Conservation (phyloP, 1,140 invertebrate genomes). For the Drosophila asahinai region DNA sequence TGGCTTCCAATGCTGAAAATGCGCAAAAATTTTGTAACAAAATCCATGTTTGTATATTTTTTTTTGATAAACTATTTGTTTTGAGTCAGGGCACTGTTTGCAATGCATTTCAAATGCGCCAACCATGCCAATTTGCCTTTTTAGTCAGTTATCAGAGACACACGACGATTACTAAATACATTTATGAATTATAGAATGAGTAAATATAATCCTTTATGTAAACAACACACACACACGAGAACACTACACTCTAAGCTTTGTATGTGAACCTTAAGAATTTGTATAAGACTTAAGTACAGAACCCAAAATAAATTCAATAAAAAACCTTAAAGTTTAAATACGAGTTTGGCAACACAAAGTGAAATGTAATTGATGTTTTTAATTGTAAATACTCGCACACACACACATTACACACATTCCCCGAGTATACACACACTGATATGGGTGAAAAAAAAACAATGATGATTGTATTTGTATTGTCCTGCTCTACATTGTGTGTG, state of each 20-base stretch:
- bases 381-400: constrained; percentile 54
- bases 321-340: constrained; percentile 42
- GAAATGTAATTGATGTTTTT: constrained; percentile 38
- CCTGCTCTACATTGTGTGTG: constrained; percentile 41
- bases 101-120: constrained; percentile 77
- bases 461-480: constrained; percentile 26
- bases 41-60: constrained; percentile 63
- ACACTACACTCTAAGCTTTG: constrained; percentile 58
- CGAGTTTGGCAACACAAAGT: background rate
- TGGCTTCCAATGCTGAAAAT: constrained; percentile 76
- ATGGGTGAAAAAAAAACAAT: constrained; percentile 35
- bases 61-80: constrained; percentile 29
- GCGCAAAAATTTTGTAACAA: constrained; percentile 56
- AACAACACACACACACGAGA: constrained; percentile 33
- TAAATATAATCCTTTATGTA: constrained; percentile 54
- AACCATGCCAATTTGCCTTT: constrained; percentile 54
- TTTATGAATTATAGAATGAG: background rate
- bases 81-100: constrained; percentile 64
- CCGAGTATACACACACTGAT: constrained; percentile 37
- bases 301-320: constrained; percentile 23
- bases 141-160: constrained; percentile 45
- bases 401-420: constrained; percentile 60
- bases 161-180: constrained; percentile 14
- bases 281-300: constrained; percentile 58
- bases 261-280: constrained; percentile 73